Evolutionary conservation across 2,797 vertebrate genomes (phyloP).

Genomic region (Carcharodon carcharias): DNA sequence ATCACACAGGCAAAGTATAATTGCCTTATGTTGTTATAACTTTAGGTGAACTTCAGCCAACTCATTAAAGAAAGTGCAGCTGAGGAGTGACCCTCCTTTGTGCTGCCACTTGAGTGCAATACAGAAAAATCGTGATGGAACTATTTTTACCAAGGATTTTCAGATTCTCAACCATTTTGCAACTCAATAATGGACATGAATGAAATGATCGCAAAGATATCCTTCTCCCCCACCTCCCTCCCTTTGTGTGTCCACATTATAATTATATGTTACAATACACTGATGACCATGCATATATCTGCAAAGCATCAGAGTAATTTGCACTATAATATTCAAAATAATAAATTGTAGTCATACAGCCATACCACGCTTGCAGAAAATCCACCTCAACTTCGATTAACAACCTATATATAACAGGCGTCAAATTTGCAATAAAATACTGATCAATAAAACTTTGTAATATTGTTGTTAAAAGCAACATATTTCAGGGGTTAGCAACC

Average conservation of each 20-base stretch:
- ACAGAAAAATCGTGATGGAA: not conserved
- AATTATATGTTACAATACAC: not conserved
- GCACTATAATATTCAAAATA: conserved; percentile 52
- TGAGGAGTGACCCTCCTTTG: not conserved
- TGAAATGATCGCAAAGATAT: not conserved
- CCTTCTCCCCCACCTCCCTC: no score
- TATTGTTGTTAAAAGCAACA: conserved; percentile 98
- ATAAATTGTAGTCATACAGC: conserved; percentile 91
- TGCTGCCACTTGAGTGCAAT: not conserved
- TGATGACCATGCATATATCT: not conserved
- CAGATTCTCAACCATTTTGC: not conserved
- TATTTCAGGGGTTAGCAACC: conserved; percentile 97
- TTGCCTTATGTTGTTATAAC: not conserved
- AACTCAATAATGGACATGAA: not conserved
- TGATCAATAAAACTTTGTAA: conserved; percentile 99
- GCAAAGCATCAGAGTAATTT: not conserved
- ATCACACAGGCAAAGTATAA: not conserved
- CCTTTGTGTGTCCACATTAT: no score
- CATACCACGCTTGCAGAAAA: conserved; percentile 88
- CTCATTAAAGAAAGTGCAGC: not conserved
- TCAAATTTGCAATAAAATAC: conserved; percentile 84
- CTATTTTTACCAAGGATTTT: not conserved
- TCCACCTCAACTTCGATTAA: conserved; percentile 96
- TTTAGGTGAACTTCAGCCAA: not conserved
- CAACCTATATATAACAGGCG: conserved; percentile 43